A percentile compares a stretch with the other conserved stretches of the same genome.
Conservation (phyloP, 2,113 vertebrate genomes). For the Carassius carassius region DNA sequence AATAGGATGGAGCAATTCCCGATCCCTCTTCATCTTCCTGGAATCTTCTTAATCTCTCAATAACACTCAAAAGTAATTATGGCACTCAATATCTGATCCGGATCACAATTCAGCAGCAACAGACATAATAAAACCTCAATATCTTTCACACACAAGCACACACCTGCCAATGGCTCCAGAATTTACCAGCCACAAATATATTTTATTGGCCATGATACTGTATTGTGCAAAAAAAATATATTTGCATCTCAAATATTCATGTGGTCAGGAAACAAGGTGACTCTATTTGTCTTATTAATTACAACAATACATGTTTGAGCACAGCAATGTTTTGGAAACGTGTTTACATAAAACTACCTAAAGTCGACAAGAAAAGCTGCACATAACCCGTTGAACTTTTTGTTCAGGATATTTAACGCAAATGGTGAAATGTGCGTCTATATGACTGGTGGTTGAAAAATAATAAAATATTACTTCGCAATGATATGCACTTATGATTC, state of each 20-base stretch:
- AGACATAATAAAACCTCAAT: conserved; percentile 10
- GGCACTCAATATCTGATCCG: conserved; percentile 4
- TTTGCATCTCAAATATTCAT: neutral
- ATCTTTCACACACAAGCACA: neutral
- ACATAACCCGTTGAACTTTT: neutral
- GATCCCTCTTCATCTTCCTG: conserved; percentile 12
- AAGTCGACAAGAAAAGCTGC: neutral
- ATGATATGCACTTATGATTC: too few species aligned
- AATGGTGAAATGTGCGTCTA: too few species aligned
- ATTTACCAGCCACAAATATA: neutral
- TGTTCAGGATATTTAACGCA: neutral
- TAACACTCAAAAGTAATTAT: conserved; percentile 30
- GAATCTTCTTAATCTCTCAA: conserved; percentile 38
- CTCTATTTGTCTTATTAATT: neutral
- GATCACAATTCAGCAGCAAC: conserved; percentile 20
- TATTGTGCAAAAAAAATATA: too few species aligned
- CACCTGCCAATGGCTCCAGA: neutral
- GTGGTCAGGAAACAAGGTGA: neutral
- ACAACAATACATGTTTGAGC: too few species aligned
- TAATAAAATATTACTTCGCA: too few species aligned
- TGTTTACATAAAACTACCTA: neutral
- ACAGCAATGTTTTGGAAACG: neutral
- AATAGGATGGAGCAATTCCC: neutral
- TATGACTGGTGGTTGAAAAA: too few species aligned
- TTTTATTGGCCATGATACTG: neutral